These are phyloP conservation scores for Laticauda colubrina DNA, from an alignment of 2,113 vertebrate species.

Conservation along the genomic window DNA sequence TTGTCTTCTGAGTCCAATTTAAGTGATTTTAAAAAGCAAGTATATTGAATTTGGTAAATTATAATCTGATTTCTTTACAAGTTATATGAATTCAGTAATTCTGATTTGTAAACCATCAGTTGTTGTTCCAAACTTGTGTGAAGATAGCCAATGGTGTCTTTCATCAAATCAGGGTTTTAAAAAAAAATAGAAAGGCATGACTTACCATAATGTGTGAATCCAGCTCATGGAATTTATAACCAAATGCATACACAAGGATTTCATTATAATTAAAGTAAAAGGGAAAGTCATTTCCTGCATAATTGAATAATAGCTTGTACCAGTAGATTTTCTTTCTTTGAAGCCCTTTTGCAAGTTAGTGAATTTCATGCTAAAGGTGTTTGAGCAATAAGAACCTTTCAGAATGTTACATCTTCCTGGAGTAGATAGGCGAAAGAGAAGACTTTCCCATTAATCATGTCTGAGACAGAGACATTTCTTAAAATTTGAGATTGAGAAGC, in stretches of 20 bases:
- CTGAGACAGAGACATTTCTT: slow-evolving; percentile 22
- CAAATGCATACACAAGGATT: neutral
- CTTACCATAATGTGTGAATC: neutral
- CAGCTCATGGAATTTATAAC: neutral
- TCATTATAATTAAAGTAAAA: neutral
- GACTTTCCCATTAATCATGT: neutral
- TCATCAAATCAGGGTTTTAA: neutral
- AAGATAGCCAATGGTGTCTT: neutral
- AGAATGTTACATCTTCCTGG: neutral
- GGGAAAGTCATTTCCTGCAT: neutral
- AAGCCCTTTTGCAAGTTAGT: slow-evolving; percentile 10
- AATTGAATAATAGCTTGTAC: neutral
- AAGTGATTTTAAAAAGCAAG: neutral
- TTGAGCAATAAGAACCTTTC: neutral
- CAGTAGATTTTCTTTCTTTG: neutral
- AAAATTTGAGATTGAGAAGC: neutral
- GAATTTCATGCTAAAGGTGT: neutral
- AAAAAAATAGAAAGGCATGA: neutral
- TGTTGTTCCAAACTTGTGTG: neutral
- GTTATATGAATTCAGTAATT: neutral
- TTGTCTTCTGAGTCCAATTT: neutral
- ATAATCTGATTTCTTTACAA: neutral
- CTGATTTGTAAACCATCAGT: neutral
- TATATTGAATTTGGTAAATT: neutral
- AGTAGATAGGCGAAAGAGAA: neutral